Evolutionary conservation across 2,113 vertebrate species (phyloP).

Genomic region (Gymnobelideus leadbeateri): DNA sequence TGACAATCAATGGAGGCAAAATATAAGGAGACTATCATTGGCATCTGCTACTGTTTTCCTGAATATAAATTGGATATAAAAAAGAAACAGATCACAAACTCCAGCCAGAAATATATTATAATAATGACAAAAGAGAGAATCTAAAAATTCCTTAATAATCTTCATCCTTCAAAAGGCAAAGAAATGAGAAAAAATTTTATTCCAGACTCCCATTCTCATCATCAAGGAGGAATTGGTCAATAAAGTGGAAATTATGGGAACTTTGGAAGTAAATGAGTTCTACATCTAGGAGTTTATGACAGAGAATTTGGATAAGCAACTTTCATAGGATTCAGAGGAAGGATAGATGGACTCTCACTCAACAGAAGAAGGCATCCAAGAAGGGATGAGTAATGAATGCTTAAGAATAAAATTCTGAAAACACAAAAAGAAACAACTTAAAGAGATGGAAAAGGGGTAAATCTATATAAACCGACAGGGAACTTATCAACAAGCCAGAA

Average conservation of each 20-base stretch:
- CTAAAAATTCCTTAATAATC: background rate
- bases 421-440: background rate
- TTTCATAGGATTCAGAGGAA: background rate
- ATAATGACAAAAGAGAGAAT: background rate
- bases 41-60: background rate
- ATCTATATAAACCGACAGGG: background rate
- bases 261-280: background rate
- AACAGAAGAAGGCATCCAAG: background rate
- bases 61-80: background rate
- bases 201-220: background rate
- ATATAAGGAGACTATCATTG: background rate
- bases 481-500: background rate
- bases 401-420: background rate
- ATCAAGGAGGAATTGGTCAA: background rate
- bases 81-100: background rate
- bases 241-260: background rate
- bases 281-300: background rate
- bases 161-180: background rate
- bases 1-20: background rate
- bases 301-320: background rate
- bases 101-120: background rate
- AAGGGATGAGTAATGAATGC: background rate
- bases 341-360: background rate
- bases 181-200: background rate
- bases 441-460: background rate